Evolutionary conservation across 1,140 invertebrate species (phyloP), one percentile per base, ranked within the genome.

Genomic region (Camponotus floridanus): DNA sequence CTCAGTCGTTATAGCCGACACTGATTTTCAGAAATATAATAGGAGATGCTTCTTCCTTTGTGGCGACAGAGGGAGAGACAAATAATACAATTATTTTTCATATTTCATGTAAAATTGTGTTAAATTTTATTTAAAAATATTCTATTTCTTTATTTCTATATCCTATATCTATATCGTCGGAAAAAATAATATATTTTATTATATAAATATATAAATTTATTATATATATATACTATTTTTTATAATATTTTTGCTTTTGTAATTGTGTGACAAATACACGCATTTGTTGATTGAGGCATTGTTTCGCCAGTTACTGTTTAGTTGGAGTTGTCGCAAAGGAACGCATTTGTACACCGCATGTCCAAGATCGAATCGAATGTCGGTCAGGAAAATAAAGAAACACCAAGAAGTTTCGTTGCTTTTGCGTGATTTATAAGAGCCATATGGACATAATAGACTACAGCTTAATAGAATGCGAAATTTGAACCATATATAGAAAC

Each of bases 321-420:
- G 6, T n/a, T 76, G 11, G 36, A 76, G 15, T 64, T 64, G 26
- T 15, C 8, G 55, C n/a, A 33, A 65, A 36, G 8, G 39, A 74
- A 31, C 57, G 39, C 55, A 36, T 74, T 83, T 83, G 57, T 83
- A 62, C 68, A 83, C 79, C 79, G 55, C 79, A 31, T 83, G 68
- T 83, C 26, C 68, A 83, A 83, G 79, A 83, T 74, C 68, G 79
- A 73, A 55, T 74, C 68, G 79, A 83, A 83, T 74, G 55, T 73
- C 39, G 68, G 79, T 74, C 39, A 71, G 55, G 48, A 74, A 83
- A 83, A 74, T 83, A 83, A 83, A 81, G 26, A 73, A 81, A 13
- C 18, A 61, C 57, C 39, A 39, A 73, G 67, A 83, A 83, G 79
- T 83, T 81, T 9, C 36, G 64, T 15, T 59, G 76, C 45, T 51